Percentiles rank a stretch among this genome's conserved stretches.
Evolutionary conservation across 2,888 invertebrate genomes (phyloP).

Genomic region (Ernsta delagoae): DNA sequence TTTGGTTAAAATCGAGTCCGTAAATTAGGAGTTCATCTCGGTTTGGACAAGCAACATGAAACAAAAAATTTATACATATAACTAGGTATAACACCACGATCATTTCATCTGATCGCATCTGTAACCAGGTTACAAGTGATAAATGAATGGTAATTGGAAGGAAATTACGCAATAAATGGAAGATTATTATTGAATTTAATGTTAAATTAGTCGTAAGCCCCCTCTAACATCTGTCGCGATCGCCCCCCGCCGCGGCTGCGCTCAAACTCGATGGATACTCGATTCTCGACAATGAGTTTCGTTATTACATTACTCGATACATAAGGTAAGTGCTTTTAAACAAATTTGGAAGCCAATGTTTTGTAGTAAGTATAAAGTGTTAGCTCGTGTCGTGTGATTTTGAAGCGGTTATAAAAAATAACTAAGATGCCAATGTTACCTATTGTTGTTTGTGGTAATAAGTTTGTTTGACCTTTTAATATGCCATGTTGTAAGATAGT

Average conservation of each 20-base stretch:
- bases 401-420: not conserved
- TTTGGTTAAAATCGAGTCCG: too few relatives aligned
- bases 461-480: too few relatives aligned
- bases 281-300: conserved; percentile 47
- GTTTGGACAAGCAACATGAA: too few relatives aligned
- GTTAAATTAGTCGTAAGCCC: conserved; percentile 79
- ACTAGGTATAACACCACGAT: not conserved
- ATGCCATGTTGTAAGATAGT: too few relatives aligned
- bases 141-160: conserved; percentile 83
- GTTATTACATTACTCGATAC: conserved; percentile 51
- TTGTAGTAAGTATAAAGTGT: not conserved
- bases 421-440: not conserved
- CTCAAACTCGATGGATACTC: conserved; percentile 32
- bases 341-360: conserved; percentile 2
- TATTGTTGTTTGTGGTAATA: not conserved
- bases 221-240: conserved; percentile 76
- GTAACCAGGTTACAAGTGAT: conserved; percentile 78
- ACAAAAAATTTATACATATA: too few relatives aligned
- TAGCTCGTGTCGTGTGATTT: not conserved
- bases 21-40: too few relatives aligned
- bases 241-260: conserved; percentile 43
- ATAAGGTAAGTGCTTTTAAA: conserved; percentile 40
- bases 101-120: conserved; percentile 52
- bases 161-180: conserved; percentile 84
- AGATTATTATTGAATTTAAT: conserved; percentile 84